These are phyloP conservation scores for Hydrozoanthus tunicans DNA, from an alignment of 64 coral and sea anemone species.

Conservation along the genomic window DNA sequence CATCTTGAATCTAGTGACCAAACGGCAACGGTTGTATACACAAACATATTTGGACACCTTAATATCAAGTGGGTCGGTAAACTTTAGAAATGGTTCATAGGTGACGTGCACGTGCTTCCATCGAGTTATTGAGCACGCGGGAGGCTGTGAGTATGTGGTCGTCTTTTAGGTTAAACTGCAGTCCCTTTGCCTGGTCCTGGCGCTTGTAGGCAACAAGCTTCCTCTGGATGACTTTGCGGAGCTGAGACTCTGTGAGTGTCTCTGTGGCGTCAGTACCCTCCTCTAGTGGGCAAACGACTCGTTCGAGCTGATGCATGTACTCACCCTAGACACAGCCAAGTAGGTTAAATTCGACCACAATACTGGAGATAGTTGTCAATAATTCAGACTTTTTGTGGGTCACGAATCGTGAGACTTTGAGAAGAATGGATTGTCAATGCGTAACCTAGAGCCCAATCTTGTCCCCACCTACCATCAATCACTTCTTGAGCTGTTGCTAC, in stretches of 20 bases:
- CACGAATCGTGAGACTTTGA: constrained; percentile 3
- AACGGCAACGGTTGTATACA: too few species aligned
- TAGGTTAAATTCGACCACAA: background rate
- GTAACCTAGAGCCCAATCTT: background rate
- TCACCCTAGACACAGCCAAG: background rate
- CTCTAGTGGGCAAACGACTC: background rate
- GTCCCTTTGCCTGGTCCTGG: background rate
- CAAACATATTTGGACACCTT: too few species aligned
- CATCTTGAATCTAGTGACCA: too few species aligned
- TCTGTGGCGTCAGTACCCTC: background rate
- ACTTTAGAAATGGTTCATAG: too few species aligned
- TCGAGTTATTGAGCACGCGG: too few species aligned
- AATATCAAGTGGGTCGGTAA: too few species aligned
- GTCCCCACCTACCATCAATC: background rate
- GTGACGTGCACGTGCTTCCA: too few species aligned
- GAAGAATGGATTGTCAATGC: background rate
- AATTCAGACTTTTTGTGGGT: constrained; percentile 34
- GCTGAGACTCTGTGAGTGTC: background rate
- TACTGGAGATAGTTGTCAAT: constrained; percentile 13
- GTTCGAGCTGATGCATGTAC: constrained; percentile 15
- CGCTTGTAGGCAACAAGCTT: constrained; percentile 14
- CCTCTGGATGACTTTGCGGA: constrained; percentile 6
- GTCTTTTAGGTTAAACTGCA: background rate
- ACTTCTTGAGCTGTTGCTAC: background rate
- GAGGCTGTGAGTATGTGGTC: background rate